Base-by-base conservation (phyloP, 2,113 vertebrate genomes). In the Microtus montanus region DNA sequence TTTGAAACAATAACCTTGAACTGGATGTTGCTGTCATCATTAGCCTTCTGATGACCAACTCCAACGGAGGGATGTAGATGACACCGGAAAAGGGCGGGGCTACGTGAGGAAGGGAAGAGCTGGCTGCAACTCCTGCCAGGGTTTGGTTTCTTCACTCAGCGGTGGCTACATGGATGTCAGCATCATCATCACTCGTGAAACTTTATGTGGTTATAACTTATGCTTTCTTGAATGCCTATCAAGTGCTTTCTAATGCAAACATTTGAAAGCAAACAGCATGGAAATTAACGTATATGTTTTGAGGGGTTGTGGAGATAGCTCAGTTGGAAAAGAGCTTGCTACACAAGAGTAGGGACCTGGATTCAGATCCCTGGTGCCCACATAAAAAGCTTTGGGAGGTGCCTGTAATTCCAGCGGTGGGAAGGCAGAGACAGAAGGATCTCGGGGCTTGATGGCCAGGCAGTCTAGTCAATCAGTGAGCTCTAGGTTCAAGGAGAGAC, bases 161-260 rank as follows among this genome's bases (percentile, higher is more conserved):
- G 2, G 35, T 38, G 64, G 26, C 70, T 64, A 8, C 11, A 0
- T 10, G 63, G 49, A 22, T 19, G 33, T 58, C 64, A 54, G 79
- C 41, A 61, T 68, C n/a, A 77, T 70, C 52, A 66, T 49, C 41
- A 63, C 30, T 91, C 49, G 4, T 33, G 68, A 52, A 79, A n/a
- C 63, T 70, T 20, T 19, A 38, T 71, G 35, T 28, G 49, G 78
- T 74, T 41, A 52, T 10, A 13, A 13, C 33, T 10, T 44, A 10
- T 30, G 49, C 33, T 49, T 87, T 78, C 41, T 58, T 8, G 13
- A 28, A 68, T 41, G 17, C 13, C 1, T 17, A 63, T 19, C 17
- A 64, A 63, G 38, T 38, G 70, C 33, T 87, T 93, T 38, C 52
- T 26, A 52, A 28, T n/a, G n/a, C 47, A 94, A 92, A 68, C 68